Base-by-base conservation (phyloP, 2,113 vertebrate genomes). In the Donacobius atricapilla region DNA sequence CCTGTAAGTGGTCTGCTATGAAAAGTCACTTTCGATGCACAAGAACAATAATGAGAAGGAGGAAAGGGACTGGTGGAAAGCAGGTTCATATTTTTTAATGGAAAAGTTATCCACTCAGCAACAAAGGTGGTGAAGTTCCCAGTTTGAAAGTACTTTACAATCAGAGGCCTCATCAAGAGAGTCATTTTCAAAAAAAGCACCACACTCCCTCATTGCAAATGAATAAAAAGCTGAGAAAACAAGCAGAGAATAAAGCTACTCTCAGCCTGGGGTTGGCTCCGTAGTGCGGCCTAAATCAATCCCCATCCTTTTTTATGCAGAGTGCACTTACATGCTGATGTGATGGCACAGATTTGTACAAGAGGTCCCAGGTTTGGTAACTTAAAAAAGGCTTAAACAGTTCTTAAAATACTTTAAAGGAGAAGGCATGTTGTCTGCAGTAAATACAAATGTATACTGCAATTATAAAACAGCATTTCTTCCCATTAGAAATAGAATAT, bases 121-220 rank as follows among this genome's bases (percentile, higher is more conserved):
- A 93, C 95, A 96, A 96, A 97, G 95, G 96, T 95, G 92, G 93
- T 97, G 94, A 96, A 96, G 95, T 97, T 97, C 96, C 93, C 97
- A 96, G 96, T 97, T 96, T 97, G 96, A 97, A 97, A 97, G 97
- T 97, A 97, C 97, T 97, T 97, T 97, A 97, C 97, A 97, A 97
- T 97, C 97, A 97, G 96, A 93, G 94, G 87, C 96, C 95, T 97
- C 97, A 97, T 97, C 97, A 97, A 97, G 96, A 95, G 96, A 97
- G 94, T 97, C 91, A 97, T 97, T 97, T 97, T 97, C 95, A 96
- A 96, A 97, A 97, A 97, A 97, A 97, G 96, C 96, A 97, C 97
- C 97, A 97, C 94, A 97, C 84, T 97, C 96, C 95, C 95, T 97
- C 93, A 92, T 94, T 96, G 94, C 87, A 95, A 96, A 97, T 97